Evolutionary conservation across 2,113 vertebrate species (phyloP).

Genomic region (Eulacestoma nigropectus): DNA sequence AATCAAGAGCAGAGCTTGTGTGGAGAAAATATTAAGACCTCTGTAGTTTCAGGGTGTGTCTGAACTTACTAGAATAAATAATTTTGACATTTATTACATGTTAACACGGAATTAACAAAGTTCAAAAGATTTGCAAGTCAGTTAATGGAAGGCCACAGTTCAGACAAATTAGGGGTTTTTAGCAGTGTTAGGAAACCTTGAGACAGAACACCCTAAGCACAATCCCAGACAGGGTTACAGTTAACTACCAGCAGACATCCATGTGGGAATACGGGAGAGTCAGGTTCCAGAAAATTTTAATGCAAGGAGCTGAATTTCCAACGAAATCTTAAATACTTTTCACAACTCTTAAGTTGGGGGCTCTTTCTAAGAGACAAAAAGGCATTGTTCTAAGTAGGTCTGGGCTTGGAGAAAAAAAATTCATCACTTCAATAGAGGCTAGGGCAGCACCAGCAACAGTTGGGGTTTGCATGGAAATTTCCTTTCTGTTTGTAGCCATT

Average conservation of each 20-base stretch:
- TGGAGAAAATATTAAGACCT: background rate
- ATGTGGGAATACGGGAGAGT: background rate
- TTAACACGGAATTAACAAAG: background rate
- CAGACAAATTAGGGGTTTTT: background rate
- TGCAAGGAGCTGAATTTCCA: background rate
- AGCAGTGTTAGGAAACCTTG: background rate
- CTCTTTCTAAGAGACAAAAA: background rate
- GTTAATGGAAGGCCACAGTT: background rate
- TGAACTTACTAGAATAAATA: background rate
- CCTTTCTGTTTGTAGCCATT: background rate
- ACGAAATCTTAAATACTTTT: background rate
- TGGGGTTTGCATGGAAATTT: background rate
- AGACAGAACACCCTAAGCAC: background rate
- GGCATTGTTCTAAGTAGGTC: background rate
- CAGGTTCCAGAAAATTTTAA: background rate
- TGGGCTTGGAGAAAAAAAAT: background rate
- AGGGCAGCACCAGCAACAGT: background rate
- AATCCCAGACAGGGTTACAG: background rate
- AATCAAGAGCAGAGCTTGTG: background rate
- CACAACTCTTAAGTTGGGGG: background rate
- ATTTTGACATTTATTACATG: background rate
- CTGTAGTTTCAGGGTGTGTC: background rate
- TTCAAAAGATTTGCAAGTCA: background rate
- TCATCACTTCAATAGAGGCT: background rate
- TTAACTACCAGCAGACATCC: background rate